These are phyloP conservation scores for Graphium colonna DNA, from an alignment of 2,888 invertebrate species.

Conservation along the genomic window DNA sequence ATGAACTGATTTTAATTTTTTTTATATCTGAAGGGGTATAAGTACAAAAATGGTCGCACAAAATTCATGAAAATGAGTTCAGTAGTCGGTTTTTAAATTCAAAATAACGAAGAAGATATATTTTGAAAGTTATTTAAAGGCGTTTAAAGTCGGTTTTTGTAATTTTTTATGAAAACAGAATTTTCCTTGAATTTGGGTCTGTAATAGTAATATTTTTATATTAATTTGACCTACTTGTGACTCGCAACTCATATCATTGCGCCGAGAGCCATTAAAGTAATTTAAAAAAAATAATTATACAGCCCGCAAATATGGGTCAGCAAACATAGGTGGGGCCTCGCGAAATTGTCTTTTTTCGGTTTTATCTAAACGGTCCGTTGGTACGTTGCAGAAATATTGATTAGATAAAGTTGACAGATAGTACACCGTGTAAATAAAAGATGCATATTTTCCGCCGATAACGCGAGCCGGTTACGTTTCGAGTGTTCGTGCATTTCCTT, in stretches of 20 bases:
- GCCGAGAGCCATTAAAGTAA: not conserved
- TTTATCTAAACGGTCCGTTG: constrained; percentile 55
- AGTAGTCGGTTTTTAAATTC: too few species aligned
- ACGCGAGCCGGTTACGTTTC: constrained; percentile 40
- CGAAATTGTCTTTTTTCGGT: constrained; percentile 60
- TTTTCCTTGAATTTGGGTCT: too few species aligned
- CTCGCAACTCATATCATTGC: not conserved
- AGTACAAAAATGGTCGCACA: too few species aligned
- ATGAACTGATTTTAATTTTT: too few species aligned
- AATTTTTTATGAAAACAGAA: too few species aligned
- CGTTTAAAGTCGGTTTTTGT: too few species aligned
- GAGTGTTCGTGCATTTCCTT: constrained; percentile 44
- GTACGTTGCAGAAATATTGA: constrained; percentile 70
- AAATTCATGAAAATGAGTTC: too few species aligned
- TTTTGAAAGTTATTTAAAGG: too few species aligned
- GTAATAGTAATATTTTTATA: too few species aligned
- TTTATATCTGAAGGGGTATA: too few species aligned
- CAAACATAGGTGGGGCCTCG: constrained; percentile 71
- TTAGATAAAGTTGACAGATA: constrained; percentile 67
- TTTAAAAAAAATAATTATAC: constrained; percentile 49
- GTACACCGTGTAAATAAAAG: constrained; percentile 66
- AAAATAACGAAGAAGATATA: too few species aligned
- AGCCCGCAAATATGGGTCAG: constrained; percentile 60
- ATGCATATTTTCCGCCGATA: constrained; percentile 68
- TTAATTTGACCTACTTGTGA: too few species aligned